Evolutionary conservation across 2,113 vertebrate species (phyloP), one percentile per base, ranked within the genome.

Genomic region (Lepus europaeus): DNA sequence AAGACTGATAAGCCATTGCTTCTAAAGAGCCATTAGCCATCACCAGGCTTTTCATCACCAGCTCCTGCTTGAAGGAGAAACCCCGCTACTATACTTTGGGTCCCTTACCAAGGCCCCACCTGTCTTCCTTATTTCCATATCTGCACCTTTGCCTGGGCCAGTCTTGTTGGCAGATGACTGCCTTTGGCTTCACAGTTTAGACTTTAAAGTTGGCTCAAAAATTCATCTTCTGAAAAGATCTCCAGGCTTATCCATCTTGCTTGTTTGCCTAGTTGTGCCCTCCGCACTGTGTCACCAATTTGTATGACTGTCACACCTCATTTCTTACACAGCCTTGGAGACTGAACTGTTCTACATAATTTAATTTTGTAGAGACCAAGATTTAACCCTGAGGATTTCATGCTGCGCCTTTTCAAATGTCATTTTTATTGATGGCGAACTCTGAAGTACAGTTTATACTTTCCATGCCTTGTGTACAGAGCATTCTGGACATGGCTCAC

Each of bases 341-440:
- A 94, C 78, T 74, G 63, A 69, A 69, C 69, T 82, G 22, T 76
- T 95, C 66, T 86, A 87, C 63, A 59, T 96, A 63, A 93, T 82
- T 95, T 73, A 85, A 91, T 92, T 95, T 66, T 88, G 61, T 64
- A 79, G 72, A 72, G 31, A 68, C 29, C 14, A 93, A 91, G 80
- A 72, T 36, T 96, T 82, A 45, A 94, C 33, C 39, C 74, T 86
- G 69, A 89, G 25, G 33, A n/a, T 70, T 27, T 95, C 70, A 45
- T 59, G 29, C 36, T 73, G 9, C 87, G 95, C 85, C 74, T 78
- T 91, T 56, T 84, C 36, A 87, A 27, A 74, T 89, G 84, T 95
- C 25, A 87, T 69, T 77, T 96, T 69, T 90, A 80, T 25, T 74
- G 33, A 73, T 84, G 51, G 20, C 66, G 80, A 97, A 81, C 83